phyloP scores from a whole-genome alignment of 2,113 vertebrate genomes.

The Rallus limicola region DNA sequence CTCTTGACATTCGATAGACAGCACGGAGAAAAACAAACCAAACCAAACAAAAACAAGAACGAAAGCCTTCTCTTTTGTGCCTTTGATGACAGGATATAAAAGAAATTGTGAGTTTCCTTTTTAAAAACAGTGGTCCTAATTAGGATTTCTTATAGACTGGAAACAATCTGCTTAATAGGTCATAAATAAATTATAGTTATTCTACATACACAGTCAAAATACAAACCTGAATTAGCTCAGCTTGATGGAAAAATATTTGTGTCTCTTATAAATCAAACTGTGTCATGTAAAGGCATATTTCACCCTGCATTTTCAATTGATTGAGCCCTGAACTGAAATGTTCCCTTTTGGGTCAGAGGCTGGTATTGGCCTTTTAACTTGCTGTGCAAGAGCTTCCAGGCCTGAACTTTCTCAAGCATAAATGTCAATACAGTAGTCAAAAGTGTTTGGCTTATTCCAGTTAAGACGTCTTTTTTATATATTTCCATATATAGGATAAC shows the following conservation, averaged over 20 bases:
- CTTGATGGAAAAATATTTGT: neutral
- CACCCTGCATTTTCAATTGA: conserved; percentile 52
- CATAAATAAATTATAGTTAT: conserved; percentile 19
- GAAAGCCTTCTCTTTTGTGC: neutral
- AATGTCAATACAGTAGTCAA: conserved; percentile 66
- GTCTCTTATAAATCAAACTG: conserved; percentile 19
- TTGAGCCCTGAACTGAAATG: conserved; percentile 52
- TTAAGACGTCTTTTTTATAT: neutral
- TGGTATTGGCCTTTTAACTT: conserved; percentile 60
- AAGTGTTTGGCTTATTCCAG: neutral
- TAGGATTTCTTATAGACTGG: neutral
- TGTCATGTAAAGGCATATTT: conserved; percentile 35
- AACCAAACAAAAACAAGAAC: neutral
- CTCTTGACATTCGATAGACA: conserved; percentile 1
- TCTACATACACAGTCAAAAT: neutral
- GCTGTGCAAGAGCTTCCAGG: conserved; percentile 56
- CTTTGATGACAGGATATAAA: conserved; percentile 13
- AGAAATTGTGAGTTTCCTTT: neutral
- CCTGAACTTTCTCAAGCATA: conserved; percentile 69
- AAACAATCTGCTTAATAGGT: conserved; percentile 25
- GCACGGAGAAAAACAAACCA: neutral
- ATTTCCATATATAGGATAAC: neutral
- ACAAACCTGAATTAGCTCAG: conserved; percentile 26
- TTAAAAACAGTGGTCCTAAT: conserved; percentile 32
- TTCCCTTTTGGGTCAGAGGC: conserved; percentile 65